Base-by-base conservation (phyloP, 2,797 vertebrate genomes). In the Coccyzus lansbergi region DNA sequence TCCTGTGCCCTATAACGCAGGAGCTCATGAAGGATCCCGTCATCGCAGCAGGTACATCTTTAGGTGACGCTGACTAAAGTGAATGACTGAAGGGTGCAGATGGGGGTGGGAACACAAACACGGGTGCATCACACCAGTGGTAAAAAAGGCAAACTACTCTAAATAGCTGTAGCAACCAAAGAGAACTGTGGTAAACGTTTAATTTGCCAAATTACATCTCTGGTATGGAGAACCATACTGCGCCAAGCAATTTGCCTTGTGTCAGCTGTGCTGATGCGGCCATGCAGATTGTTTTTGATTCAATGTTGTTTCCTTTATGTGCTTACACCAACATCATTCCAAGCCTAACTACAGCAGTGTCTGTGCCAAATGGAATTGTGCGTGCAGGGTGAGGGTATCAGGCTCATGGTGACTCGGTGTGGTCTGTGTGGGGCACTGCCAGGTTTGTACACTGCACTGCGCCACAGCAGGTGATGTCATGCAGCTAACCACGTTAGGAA, bases 21-120 rank as follows among this genome's bases (percentile, higher is more conserved):
- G 99, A 99, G 95, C 96, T 99, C 42, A 99, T 99, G 99, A 98
- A 96, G 71, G 98, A 99, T 24, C 99, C 99, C 2, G 98, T 99
- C 95, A 99, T 99, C 6, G 99, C 99, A 71, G 98, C 99, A 88
- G 99, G 99, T 99, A 97, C 20, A 80, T 84, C 33, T 90, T 55
- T 40, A 31, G 60, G 17, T 22, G 44, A 8, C 2, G 0, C 10
- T 46, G 38, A 18, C 29, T 34, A 46, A 74, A 72, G 36, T 11
- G 5, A 51, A 52, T 9, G 29, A 10, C 44, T 26, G 71, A 42
- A 86, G 48, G 42, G 38, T 67, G 58, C 65, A 69, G 40, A 42
- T 6, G 46, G 53, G 42, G 67, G 12, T 21, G 49, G 53, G 28
- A 46, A 31, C 25, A 59, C 21, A 48, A 31, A 44, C 68, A 49